phyloP scores from a whole-genome alignment of 1,140 invertebrate species.

The Harpegnathos saltator region DNA sequence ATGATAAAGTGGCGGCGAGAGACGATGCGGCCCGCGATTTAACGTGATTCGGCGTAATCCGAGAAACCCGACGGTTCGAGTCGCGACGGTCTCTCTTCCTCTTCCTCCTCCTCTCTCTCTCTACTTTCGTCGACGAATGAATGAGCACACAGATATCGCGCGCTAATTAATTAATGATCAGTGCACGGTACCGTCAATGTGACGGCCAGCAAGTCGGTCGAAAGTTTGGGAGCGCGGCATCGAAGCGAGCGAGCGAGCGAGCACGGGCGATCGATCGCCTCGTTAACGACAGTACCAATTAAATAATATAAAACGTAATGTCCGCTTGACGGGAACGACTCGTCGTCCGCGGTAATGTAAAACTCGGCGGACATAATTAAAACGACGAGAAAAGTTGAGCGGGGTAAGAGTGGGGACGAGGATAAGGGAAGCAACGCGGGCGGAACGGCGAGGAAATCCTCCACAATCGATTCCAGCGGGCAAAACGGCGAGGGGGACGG shows the following conservation, averaged over 20 bases:
- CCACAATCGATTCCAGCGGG: slow-evolving; percentile 22
- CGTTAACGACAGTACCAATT: slow-evolving; percentile 44
- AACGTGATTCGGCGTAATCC: not conserved
- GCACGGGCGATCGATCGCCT: slow-evolving; percentile 43
- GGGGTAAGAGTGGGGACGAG: not conserved
- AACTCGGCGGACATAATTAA: slow-evolving; percentile 49
- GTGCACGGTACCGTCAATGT: not conserved
- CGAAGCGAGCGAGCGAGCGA: not conserved
- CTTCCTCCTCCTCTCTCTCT: not conserved
- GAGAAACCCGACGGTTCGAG: too few relatives aligned
- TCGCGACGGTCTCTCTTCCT: too few relatives aligned
- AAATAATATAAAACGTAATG: slow-evolving; percentile 48
- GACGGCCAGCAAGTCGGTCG: slow-evolving; percentile 33
- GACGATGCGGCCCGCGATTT: slow-evolving; percentile 29
- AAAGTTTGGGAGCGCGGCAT: slow-evolving; percentile 23
- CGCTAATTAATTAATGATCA: slow-evolving; percentile 58
- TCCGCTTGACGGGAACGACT: not conserved
- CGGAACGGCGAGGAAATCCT: slow-evolving; percentile 22
- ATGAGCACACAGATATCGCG: slow-evolving; percentile 17
- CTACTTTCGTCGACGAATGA: slow-evolving; percentile 1
- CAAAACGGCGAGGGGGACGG: not conserved
- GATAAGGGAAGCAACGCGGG: not conserved
- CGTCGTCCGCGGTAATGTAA: slow-evolving; percentile 40
- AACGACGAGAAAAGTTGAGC: slow-evolving; percentile 40
- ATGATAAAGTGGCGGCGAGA: slow-evolving; percentile 24